Evolutionary conservation across 2,888 invertebrate genomes (phyloP), one percentile per base, ranked within the genome.

Genomic region (Lydus trimaculatus): DNA sequence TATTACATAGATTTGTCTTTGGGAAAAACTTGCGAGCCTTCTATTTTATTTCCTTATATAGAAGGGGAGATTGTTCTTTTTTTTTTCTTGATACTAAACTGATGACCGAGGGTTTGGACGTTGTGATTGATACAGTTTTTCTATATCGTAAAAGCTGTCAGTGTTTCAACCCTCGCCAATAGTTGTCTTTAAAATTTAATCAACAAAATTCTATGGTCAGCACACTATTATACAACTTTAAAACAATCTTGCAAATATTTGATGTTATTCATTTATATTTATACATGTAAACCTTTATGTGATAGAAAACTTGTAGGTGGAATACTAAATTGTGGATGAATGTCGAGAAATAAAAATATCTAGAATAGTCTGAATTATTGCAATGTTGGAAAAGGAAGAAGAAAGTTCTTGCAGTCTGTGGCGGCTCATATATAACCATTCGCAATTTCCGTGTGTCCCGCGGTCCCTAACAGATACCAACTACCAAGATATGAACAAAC

Each of bases 91-190:
- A 82, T 80, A 76, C 78, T 75, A 74, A 77, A 78, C 78, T 78
- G 79, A 81, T 79, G 78, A 79, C 66, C 74, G 72, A 66, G 66
- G 70, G 70, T 23, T 56, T 15, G 48, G 64, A 79, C 78, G 68
- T 75, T 74, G 81, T 80, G 82, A 82, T 82, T 82, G 82, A 82
- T 81, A 81, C 73, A 78, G 78, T 79, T 80, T 79, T 80, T 80
- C 75, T 78, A 81, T 81, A 78, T 79, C 78, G 76, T 77, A 77
- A 79, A 78, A 76, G 76, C 76, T 73, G 76, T 31, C 43, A 61
- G 58, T 9, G 60, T 52, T 39, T 48, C 7, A 25, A 23, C 56
- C 56, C 23, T 52, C 23, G 7, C 13, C 11, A 25, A 25, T 8
- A 23, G 52, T 25, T 25, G 48, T 48, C 20, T 48, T 48, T 48